A percentile compares a stretch with the other conserved stretches of the same genome.
Evolutionary conservation across 2,888 invertebrate species (phyloP).

Genomic region (Acronicta psi): DNA sequence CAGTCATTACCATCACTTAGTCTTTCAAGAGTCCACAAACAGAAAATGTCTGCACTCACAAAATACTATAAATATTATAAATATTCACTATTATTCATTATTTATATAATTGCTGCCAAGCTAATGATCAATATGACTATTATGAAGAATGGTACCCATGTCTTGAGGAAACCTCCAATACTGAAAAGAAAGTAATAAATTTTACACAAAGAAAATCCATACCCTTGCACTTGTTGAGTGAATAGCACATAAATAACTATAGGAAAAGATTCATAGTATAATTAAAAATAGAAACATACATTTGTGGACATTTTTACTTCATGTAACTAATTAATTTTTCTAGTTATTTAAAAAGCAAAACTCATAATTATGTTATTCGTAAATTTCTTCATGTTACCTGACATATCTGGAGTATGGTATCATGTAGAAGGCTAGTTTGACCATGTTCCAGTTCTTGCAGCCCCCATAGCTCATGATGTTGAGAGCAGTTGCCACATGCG

Average conservation of each 20-base stretch:
- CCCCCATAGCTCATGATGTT: slow-evolving; percentile 96
- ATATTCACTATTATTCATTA: background rate
- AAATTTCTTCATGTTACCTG: slow-evolving; percentile 87
- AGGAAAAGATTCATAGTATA: no score
- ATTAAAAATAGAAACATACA: no score
- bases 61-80: slow-evolving; percentile 3
- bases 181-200: slow-evolving; percentile 77
- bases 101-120: slow-evolving; percentile 74
- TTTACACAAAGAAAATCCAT: no score
- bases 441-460: slow-evolving; percentile 96
- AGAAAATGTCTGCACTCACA: slow-evolving; percentile 8
- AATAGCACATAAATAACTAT: no score
- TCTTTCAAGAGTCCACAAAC: slow-evolving; percentile 26
- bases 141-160: slow-evolving; percentile 94
- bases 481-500: slow-evolving; percentile 97
- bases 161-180: slow-evolving; percentile 92
- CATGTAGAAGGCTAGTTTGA: slow-evolving; percentile 94
- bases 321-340: no score
- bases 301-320: no score
- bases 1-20: slow-evolving; percentile 31
- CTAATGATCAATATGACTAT: slow-evolving; percentile 80
- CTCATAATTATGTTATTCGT: no score
- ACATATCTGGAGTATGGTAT: slow-evolving; percentile 93
- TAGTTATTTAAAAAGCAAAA: no score
- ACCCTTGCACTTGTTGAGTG: no score